Conservation (phyloP, 2,797 vertebrate genomes). For the Ctenopoma kingsleyae region DNA sequence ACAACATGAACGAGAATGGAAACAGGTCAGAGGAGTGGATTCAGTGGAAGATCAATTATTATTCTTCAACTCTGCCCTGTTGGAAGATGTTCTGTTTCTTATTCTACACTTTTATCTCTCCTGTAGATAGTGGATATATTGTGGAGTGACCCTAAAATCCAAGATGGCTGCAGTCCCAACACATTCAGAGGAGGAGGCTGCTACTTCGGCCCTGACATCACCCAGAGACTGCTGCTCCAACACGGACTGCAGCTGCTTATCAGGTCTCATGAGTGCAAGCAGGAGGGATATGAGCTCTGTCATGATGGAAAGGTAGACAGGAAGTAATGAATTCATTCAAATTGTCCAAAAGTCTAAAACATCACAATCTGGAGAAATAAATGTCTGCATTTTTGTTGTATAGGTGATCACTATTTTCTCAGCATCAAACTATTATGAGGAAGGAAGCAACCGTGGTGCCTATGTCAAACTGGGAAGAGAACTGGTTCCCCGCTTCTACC, state of each 20-base stretch:
- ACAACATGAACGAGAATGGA: conserved; percentile 87
- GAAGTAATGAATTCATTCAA: not conserved
- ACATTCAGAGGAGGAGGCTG: conserved; percentile 93
- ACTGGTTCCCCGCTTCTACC: conserved; percentile 89
- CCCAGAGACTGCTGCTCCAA: conserved; percentile 85
- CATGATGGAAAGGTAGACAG: conserved; percentile 85
- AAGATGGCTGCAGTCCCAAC: conserved; percentile 92
- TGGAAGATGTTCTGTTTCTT: not conserved
- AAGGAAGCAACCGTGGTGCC: conserved; percentile 95
- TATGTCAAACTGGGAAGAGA: conserved; percentile 92
- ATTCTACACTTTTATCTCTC: not conserved
- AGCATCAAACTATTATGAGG: conserved; percentile 98
- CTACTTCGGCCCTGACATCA: conserved; percentile 95
- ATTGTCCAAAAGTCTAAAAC: not conserved
- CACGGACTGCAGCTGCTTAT: conserved; percentile 92
- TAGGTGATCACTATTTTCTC: conserved; percentile 98
- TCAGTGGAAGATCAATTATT: not conserved
- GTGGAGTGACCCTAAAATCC: conserved; percentile 95
- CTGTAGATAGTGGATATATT: conserved; percentile 91
- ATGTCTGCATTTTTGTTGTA: not conserved
- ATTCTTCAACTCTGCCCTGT: not conserved
- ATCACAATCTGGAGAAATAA: not conserved
- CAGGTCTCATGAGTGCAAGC: conserved; percentile 96
- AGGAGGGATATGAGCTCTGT: conserved; percentile 94
- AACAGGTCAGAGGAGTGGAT: conserved; percentile 83